phyloP scores from a whole-genome alignment of 2,797 vertebrate species.

The Bovichtus variegatus region DNA sequence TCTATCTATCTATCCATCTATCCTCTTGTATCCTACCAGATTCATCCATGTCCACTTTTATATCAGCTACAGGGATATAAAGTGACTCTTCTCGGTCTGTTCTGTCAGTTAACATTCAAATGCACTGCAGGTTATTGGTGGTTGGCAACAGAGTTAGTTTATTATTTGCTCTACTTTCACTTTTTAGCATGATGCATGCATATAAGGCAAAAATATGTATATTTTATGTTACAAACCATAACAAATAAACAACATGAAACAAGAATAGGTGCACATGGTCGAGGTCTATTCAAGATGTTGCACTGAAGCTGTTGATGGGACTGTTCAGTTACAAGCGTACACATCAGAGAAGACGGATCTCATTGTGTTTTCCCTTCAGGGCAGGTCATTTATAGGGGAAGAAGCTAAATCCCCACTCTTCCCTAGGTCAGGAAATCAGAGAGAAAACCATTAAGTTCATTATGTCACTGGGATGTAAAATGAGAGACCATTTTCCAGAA shows the following conservation, averaged over 20 bases:
- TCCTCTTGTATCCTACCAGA: too few relatives aligned
- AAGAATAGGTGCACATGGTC: not conserved
- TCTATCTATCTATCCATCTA: too few relatives aligned
- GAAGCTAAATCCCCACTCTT: not conserved
- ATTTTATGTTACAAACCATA: too few relatives aligned
- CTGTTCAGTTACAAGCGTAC: not conserved
- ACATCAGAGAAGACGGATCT: not conserved
- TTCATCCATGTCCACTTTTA: not conserved
- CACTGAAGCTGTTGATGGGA: not conserved
- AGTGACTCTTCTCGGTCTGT: not conserved
- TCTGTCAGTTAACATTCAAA: not conserved
- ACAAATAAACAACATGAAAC: not conserved
- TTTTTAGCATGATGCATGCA: not conserved
- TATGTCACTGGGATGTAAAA: not conserved
- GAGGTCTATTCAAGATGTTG: not conserved
- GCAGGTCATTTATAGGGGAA: not conserved
- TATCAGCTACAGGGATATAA: not conserved
- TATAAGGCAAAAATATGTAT: not conserved
- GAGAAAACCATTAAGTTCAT: not conserved
- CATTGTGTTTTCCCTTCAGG: not conserved
- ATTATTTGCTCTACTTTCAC: not conserved
- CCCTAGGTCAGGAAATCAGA: not conserved
- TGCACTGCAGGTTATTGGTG: not conserved
- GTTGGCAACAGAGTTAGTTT: not conserved
- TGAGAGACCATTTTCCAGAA: not conserved